Percentiles rank a stretch among this genome's conserved stretches.
phyloP scores from a whole-genome alignment of 64 coral and sea anemone species.

The Stichodactyla mertensii region DNA sequence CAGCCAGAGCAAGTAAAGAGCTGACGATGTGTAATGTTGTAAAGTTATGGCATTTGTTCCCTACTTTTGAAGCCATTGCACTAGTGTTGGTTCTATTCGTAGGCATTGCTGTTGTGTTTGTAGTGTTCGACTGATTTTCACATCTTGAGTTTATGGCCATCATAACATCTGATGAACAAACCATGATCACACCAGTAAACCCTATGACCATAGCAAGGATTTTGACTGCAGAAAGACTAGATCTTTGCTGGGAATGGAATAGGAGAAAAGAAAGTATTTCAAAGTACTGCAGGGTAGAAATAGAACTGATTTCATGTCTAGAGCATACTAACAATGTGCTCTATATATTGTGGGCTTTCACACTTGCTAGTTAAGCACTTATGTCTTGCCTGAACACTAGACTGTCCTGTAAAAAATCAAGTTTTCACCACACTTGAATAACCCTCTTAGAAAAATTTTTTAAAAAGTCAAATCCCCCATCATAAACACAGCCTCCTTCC shows the following conservation, averaged over 20 bases:
- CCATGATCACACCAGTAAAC: slow-evolving; percentile 24
- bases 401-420: too few relatives aligned
- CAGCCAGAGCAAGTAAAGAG: slow-evolving; percentile 57
- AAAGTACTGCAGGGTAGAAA: too few relatives aligned
- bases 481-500: too few relatives aligned
- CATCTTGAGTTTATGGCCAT: not conserved
- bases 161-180: slow-evolving; percentile 29
- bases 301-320: too few relatives aligned
- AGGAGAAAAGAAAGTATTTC: not conserved
- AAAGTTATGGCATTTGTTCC: not conserved
- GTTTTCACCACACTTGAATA: too few relatives aligned
- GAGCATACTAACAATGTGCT: too few relatives aligned
- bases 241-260: not conserved
- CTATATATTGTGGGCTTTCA: too few relatives aligned
- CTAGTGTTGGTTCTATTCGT: not conserved
- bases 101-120: not conserved
- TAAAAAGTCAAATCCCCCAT: too few relatives aligned
- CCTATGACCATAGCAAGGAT: slow-evolving; percentile 28
- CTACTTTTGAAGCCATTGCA: not conserved
- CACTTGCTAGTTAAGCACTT: too few relatives aligned
- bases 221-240: not conserved
- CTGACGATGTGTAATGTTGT: not conserved
- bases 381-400: too few relatives aligned
- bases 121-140: not conserved
- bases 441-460: too few relatives aligned